Evolutionary conservation across 2,888 invertebrate genomes (phyloP), one percentile per base, ranked within the genome.

Genomic region (Coecobrya sp.): DNA sequence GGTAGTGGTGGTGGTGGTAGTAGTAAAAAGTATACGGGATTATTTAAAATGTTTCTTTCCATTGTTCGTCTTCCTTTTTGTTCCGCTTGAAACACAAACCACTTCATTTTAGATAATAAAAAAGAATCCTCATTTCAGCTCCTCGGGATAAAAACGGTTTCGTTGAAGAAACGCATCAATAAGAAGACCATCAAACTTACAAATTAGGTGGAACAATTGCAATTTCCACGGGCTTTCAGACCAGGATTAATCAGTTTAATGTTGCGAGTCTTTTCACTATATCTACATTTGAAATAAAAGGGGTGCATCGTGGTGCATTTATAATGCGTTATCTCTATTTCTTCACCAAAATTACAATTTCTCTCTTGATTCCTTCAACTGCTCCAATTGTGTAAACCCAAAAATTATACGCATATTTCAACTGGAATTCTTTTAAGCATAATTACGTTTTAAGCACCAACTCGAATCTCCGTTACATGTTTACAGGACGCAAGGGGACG

Each of bases 161-260:
- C 62, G 62, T 84, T 49, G 10, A 82, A 59, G 25, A 36, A 36
- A 62, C 62, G 65, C 22, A 84, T 81, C 81, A 81, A 19, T 89
- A 30, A 62, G 49, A 86, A 68, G 49, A 52, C 86, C 27, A 62
- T 73, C 73, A 73, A 73, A 84, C 86, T 81, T 91, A 91, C 86
- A 91, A 91, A 91, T 86, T 91, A 91, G 91, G 91, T 91, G 91
- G 91, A 91, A 91, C 91, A 92, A 92, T 92, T 36, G 89, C 89
- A 92, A 92, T 92, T 92, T 92, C 92, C 92, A 92, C 79, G 92
- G 92, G 65, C 85, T 85, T 88, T 92, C 91, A 91, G 86, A 65
- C 70, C n/a, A 52, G 86, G 91, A 91, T 91, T 91, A 91, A 91
- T 91, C 91, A 91, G 91, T 91, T 91, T 86, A 91, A 91, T 86